These are phyloP conservation scores for Choloepus didactylus DNA, from an alignment of 2,797 vertebrate species.

Conservation along the genomic window DNA sequence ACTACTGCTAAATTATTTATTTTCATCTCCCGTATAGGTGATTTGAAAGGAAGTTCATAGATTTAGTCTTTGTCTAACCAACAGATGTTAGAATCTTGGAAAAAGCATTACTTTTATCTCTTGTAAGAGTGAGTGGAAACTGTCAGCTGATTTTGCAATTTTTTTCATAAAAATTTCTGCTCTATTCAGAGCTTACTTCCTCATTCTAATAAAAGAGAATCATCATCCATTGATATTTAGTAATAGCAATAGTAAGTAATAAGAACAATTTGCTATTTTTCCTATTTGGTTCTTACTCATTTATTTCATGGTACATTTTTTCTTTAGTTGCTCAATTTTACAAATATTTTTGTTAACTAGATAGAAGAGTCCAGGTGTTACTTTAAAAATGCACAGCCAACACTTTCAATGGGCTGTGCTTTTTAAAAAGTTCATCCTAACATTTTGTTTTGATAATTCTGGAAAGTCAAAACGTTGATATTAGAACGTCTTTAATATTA, in stretches of 20 bases:
- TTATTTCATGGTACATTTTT: conserved; percentile 16
- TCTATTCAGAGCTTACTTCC: not conserved
- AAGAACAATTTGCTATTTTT: not conserved
- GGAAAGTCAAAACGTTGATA: conserved; percentile 1
- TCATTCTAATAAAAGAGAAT: conserved; percentile 25
- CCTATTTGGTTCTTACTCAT: not conserved
- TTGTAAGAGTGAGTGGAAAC: conserved; percentile 1
- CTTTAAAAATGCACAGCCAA: not conserved
- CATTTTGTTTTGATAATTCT: not conserved
- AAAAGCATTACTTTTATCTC: not conserved
- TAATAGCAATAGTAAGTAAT: not conserved
- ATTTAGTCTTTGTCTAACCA: conserved; percentile 59
- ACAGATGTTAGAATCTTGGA: conserved; percentile 38
- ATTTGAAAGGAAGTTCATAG: not conserved
- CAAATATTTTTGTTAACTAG: not conserved
- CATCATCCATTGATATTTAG: not conserved
- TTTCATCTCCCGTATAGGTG: conserved; percentile 36
- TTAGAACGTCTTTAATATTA: conserved; percentile 26
- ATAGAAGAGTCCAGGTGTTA: not conserved
- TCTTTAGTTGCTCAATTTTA: not conserved
- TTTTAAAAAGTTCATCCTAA: not conserved
- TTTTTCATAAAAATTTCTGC: not conserved
- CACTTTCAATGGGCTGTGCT: not conserved
- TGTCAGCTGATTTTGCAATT: not conserved
- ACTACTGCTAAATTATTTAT: conserved; percentile 4